These are phyloP conservation scores for Psittacula cyanocephala DNA, from an alignment of 2,113 vertebrate species.

Conservation along the genomic window DNA sequence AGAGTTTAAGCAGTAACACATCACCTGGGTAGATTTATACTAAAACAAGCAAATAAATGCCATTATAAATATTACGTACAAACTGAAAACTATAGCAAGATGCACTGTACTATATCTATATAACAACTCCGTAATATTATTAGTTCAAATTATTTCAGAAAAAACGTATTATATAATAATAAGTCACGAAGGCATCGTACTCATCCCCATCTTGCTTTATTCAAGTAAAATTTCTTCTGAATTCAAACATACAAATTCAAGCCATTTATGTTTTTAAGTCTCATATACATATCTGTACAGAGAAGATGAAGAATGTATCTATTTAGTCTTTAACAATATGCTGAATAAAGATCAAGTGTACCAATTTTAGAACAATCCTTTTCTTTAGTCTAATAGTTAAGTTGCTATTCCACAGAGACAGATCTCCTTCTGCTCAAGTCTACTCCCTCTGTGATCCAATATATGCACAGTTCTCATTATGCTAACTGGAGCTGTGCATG, in stretches of 20 bases:
- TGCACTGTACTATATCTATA: not conserved
- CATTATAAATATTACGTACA: slow-evolving; percentile 26
- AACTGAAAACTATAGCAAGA: slow-evolving; percentile 29
- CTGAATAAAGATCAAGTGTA: slow-evolving; percentile 8
- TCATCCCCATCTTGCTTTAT: not conserved
- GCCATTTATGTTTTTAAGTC: not conserved
- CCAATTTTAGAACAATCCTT: slow-evolving; percentile 17
- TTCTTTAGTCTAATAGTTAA: slow-evolving; percentile 28
- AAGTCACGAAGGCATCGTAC: not conserved
- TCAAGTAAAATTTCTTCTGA: slow-evolving; percentile 16
- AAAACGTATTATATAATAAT: not conserved
- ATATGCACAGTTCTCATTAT: slow-evolving; percentile 19
- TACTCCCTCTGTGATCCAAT: not conserved
- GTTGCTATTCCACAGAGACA: slow-evolving; percentile 32
- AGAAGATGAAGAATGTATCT: not conserved
- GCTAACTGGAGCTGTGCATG: not conserved
- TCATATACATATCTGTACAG: not conserved
- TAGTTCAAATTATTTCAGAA: slow-evolving; percentile 32
- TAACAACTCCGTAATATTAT: not conserved
- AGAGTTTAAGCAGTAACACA: slow-evolving; percentile 24
- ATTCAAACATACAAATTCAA: not conserved
- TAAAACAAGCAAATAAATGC: slow-evolving; percentile 6
- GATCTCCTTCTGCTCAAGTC: not conserved
- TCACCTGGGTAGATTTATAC: slow-evolving; percentile 31
- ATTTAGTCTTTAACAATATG: slow-evolving; percentile 29